A percentile compares a stretch with the other conserved stretches of the same genome.
Evolutionary conservation across 2,888 invertebrate genomes (phyloP).

Genomic region (Gryllus longicercus): DNA sequence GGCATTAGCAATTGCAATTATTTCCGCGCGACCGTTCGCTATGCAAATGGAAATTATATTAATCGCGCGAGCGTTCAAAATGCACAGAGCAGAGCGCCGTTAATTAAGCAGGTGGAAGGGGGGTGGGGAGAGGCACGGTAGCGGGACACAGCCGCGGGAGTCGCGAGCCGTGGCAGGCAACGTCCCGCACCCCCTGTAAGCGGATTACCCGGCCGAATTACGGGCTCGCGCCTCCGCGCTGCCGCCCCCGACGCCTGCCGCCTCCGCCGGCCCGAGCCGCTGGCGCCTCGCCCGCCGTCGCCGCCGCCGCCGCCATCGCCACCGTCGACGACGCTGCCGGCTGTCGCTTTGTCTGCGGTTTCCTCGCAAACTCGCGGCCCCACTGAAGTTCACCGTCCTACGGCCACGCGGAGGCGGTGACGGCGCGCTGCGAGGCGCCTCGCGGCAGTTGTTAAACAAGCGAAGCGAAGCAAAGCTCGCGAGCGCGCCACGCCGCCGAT

Average conservation of each 20-base stretch:
- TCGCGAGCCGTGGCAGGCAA: not conserved
- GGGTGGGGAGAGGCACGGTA: not conserved
- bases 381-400: not conserved
- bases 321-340: not conserved
- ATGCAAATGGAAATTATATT: slow-evolving; percentile 17
- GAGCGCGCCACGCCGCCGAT: too few species aligned
- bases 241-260: not conserved
- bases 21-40: not conserved
- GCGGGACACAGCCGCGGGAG: not conserved
- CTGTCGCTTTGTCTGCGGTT: slow-evolving; percentile 17
- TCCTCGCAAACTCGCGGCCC: slow-evolving; percentile 6
- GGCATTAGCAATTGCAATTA: slow-evolving; percentile 17
- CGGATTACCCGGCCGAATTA: slow-evolving; percentile 1
- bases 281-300: not conserved
- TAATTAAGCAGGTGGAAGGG: not conserved
- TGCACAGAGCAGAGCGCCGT: not conserved
- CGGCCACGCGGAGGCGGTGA: not conserved
- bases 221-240: not conserved
- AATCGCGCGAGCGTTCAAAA: not conserved
- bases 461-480: not conserved
- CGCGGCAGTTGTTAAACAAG: not conserved
- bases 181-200: not conserved
- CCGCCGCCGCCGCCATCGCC: not conserved
- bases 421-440: not conserved
- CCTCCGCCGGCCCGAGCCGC: not conserved